Base-by-base conservation (phyloP, 2,113 vertebrate genomes). In the mouse (Mus musculus) region DNA sequence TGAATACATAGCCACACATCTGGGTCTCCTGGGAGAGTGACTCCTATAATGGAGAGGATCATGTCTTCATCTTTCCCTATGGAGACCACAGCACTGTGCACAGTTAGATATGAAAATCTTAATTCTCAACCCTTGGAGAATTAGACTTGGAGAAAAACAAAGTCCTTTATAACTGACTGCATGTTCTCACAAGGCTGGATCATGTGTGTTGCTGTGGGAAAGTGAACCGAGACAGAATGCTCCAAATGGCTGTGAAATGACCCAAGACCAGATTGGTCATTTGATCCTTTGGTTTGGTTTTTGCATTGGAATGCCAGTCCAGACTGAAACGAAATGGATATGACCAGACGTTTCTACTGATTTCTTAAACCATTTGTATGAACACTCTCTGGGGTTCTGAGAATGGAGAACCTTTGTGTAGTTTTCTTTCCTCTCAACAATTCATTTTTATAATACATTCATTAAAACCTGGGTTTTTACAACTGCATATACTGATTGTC, bases 211-310 rank as follows among this genome's bases (percentile, higher is more conserved):
- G 69, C 77, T 24, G 3, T 77, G 81, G 88, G 97, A 95, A 94
- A 77, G 61, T 13, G 30, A 36, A 77, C 85, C 3, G 46, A 88
- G 81, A 87, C n/a, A 88, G 96, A 96, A 97, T 65, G 61, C 30
- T 88, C 85, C 85, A 86, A 94, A 95, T 52, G 90, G 33, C 90
- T 77, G 8, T 86, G 95, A 95, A 97, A 91, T 78, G 72, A 92
- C 59, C 36, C 26, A 81, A 28, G 72, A 90, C 26, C 46, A 56
- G 22, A 87, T 26, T 7, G 0, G 80, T 61, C 80, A 85, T 82
- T 85, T 69, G 76, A 96, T 73, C 85, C 95, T 93, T 67, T 36
- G 77, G 76, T 90, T 96, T 93, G 89, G 65, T 39, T 82, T 82
- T 96, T 90, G 88, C 88, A 82, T 0, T 86, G 88, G 95, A 24